Percentiles rank a stretch among this genome's conserved stretches.
phyloP scores from a whole-genome alignment of 2,113 vertebrate genomes.

The Eulacestoma nigropectus region DNA sequence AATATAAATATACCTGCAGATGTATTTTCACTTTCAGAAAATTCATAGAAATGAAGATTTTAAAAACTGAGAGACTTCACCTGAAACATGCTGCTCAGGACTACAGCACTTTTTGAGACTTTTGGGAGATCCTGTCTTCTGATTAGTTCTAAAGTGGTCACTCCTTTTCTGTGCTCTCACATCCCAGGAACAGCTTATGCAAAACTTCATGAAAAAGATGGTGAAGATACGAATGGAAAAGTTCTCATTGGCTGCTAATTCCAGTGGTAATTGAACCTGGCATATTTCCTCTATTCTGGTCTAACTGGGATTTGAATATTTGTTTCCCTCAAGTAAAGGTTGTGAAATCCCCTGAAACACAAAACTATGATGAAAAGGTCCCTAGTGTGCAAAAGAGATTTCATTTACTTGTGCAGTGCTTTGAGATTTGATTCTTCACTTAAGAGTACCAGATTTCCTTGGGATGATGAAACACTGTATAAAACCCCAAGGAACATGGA shows the following conservation, averaged over 20 bases:
- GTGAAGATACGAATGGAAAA: neutral
- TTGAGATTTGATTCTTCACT: constrained; percentile 54
- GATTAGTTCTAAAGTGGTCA: neutral
- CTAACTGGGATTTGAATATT: constrained; percentile 59
- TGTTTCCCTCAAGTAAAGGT: constrained; percentile 59
- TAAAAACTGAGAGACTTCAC: neutral
- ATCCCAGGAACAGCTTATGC: neutral
- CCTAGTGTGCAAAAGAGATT: constrained; percentile 15
- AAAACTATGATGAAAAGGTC: constrained; percentile 42
- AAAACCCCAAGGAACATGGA: constrained; percentile 38
- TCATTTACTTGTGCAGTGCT: constrained; percentile 40
- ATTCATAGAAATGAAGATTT: neutral
- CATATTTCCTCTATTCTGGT: constrained; percentile 21
- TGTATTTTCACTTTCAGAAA: neutral
- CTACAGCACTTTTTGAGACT: neutral
- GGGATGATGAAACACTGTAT: constrained; percentile 15
- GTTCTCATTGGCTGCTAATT: neutral
- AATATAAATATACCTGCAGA: neutral
- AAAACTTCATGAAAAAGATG: neutral
- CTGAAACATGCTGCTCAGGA: neutral
- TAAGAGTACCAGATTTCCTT: constrained; percentile 8
- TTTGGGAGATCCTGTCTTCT: neutral
- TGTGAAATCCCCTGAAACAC: constrained; percentile 53
- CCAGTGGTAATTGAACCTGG: constrained; percentile 35
- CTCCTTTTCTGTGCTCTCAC: neutral